Evolutionary conservation across 1,140 invertebrate species (phyloP), one percentile per base, ranked within the genome.

Genomic region (Camponotus vicinus): DNA sequence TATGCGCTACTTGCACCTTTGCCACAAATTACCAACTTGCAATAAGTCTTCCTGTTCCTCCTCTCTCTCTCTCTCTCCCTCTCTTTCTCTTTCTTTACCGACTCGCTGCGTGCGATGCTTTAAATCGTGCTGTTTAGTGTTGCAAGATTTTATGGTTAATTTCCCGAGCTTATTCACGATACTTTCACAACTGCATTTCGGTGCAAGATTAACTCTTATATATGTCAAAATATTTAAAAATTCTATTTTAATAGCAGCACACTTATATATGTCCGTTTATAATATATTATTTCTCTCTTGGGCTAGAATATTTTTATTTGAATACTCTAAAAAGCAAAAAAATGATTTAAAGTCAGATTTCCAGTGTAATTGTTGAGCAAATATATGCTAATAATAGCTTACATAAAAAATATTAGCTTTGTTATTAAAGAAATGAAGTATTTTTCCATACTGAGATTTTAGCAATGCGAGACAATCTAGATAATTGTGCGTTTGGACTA

Each of bases 101-200:
- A 61, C 40, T 27, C 40, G 32, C 49, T 57, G 55, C 69, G 32
- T 4, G 42, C 42, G n/a, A 73, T 83, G 79, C 79, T 83, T 83
- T 83, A 75, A 73, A 73, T 75, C 79, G 79, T 61, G 69, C 55
- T 83, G 79, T 83, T 83, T 75, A 75, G 79, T 83, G 79, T 49
- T 75, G 13, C 69, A 75, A 8, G 40, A 66, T 88, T 66, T 45
- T 70, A 66, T 32, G 40, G 64, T 71, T 71, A 49, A 82, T 83
- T 83, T 73, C 49, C 61, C 70, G 13, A 21, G 45, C 37, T 42
- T 37, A 40, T 5, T 21, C 57, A 11, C 21, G 21, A 40, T 71
- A 69, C 71, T 70, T 40, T 2, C 52, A 34, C 55, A 83, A 52
- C 67, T 73, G 79, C 55, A 18, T 83, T 63, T 32, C 40, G 13